A percentile compares a stretch with the other conserved stretches of the same genome.
Conservation (phyloP, 2,888 invertebrate species). For the Leptarthrus brevirostris region DNA sequence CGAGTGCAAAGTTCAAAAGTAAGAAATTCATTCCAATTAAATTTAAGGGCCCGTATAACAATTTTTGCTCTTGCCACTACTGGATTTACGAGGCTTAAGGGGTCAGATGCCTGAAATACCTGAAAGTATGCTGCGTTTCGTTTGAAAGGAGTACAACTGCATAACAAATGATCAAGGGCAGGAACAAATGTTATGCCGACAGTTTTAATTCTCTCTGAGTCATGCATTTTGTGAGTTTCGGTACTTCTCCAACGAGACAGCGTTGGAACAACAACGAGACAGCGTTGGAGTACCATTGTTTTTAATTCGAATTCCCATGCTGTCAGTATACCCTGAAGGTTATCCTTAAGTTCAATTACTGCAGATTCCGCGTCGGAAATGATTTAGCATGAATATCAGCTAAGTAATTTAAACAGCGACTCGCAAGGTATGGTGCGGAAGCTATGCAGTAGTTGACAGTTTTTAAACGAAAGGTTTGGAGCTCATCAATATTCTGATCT, state of each 20-base stretch:
- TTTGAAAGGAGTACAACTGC: background rate
- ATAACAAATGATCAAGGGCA: background rate
- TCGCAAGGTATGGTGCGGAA: slow-evolving; percentile 20
- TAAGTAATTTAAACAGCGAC: slow-evolving; percentile 34
- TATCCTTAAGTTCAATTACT: too few species aligned
- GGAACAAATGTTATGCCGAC: background rate
- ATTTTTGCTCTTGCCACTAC: too few species aligned
- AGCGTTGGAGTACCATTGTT: slow-evolving; percentile 19
- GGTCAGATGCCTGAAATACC: background rate
- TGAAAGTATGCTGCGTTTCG: background rate
- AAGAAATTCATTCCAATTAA: slow-evolving; percentile 47
- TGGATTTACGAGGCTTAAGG: slow-evolving; percentile 42
- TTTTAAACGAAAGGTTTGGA: background rate
- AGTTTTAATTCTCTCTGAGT: background rate
- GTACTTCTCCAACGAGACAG: too few species aligned
- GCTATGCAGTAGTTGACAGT: slow-evolving; percentile 7
- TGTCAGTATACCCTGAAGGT: background rate
- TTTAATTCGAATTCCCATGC: background rate
- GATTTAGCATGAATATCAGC: slow-evolving; percentile 38
- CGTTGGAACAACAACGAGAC: background rate
- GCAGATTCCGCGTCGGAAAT: too few species aligned
- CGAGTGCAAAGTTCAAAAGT: background rate
- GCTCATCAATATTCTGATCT: slow-evolving; percentile 53
- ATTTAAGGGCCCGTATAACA: slow-evolving; percentile 1
- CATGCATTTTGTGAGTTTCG: background rate